Evolutionary conservation across 1,140 invertebrate genomes (phyloP), one percentile per base, ranked within the genome.

Genomic region (Gonioctena quinquepunctata): DNA sequence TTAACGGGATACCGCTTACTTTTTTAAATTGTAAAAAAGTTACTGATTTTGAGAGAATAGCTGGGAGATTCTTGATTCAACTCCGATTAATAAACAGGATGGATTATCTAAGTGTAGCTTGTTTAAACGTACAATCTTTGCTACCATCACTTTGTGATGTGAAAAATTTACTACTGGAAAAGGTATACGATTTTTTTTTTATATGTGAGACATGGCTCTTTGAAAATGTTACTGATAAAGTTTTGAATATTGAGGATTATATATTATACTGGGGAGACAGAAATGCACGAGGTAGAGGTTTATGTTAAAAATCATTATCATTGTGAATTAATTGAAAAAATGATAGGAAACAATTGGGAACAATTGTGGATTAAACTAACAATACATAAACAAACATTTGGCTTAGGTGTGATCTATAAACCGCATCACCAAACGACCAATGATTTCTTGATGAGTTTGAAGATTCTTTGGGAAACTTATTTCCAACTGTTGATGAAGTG

Each of bases 401-500:
- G n/a, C n/a, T 3, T 60, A 8, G 57, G 57, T 11, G 57, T 60
- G 13, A 60, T 60, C 23, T 60, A 60, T 18, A 60, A 33, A 60
- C 57, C 2, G 8, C 27, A 16, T n/a, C 0, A 27, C 7, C 27
- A 27, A 16, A 22, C 4, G 13, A 22, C 11, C 1, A 27, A 25
- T 60, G 57, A 21, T 3, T 60, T 60, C 57, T 60, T 27, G 57
- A 60, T 26, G 57, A 60, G 3, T 60, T 60, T 19, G 57, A 60
- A 22, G 57, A 60, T 48, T 8, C 11, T 1, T 1, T 64, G 18
- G 18, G n/a, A 0, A 7, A 7, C 11, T 8, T 64, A 28, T 13
- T 33, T 11, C 25, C 61, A 64, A 28, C 61, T 19, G 19, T 13
- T 48, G 61, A 28, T 23, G 61, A 63, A 42, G 13, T 63, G 28